Percentiles rank a stretch among this genome's conserved stretches.
Evolutionary conservation across 2,888 invertebrate genomes (phyloP).

Genomic region (Bombylius discolor): DNA sequence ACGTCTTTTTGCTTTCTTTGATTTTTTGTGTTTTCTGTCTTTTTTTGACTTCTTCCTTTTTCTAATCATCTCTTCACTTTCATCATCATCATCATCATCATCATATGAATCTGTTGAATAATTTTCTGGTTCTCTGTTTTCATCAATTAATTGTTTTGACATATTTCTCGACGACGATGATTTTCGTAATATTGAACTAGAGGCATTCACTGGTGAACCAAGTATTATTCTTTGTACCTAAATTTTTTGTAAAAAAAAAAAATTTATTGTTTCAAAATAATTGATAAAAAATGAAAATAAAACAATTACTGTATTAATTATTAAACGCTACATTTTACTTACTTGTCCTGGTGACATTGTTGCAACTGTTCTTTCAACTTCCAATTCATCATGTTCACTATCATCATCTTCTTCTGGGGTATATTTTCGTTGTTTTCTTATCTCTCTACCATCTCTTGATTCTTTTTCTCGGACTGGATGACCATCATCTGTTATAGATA

Average conservation of each 20-base stretch:
- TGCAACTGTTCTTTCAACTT: conserved; percentile 20
- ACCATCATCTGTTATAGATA: conserved; percentile 23
- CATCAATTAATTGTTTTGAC: conserved; percentile 1
- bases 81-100: conserved; percentile 39
- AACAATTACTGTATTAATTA: too few relatives aligned
- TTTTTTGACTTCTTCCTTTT: conserved; percentile 39
- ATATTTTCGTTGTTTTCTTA: not conserved
- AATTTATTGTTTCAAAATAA: too few relatives aligned
- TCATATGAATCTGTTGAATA: conserved; percentile 15
- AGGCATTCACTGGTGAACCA: conserved; percentile 25
- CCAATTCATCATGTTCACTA: conserved; percentile 11
- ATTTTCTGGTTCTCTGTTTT: conserved; percentile 25
- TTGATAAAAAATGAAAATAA: too few relatives aligned
- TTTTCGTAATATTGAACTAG: conserved; percentile 13
- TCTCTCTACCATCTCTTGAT: not conserved
- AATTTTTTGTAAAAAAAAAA: not conserved
- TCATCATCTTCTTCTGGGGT: conserved; percentile 5
- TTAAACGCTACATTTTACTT: not conserved
- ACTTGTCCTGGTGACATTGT: conserved; percentile 25
- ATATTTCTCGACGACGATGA: conserved; percentile 5
- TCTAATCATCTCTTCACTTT: conserved; percentile 43
- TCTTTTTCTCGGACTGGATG: conserved; percentile 1
- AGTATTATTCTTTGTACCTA: conserved; percentile 23
- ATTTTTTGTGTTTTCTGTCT: conserved; percentile 51
- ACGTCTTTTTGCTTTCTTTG: conserved; percentile 57